Evolutionary conservation across 1,140 invertebrate genomes (phyloP), one percentile per base, ranked within the genome.

Genomic region (Drosophila gunungcola): DNA sequence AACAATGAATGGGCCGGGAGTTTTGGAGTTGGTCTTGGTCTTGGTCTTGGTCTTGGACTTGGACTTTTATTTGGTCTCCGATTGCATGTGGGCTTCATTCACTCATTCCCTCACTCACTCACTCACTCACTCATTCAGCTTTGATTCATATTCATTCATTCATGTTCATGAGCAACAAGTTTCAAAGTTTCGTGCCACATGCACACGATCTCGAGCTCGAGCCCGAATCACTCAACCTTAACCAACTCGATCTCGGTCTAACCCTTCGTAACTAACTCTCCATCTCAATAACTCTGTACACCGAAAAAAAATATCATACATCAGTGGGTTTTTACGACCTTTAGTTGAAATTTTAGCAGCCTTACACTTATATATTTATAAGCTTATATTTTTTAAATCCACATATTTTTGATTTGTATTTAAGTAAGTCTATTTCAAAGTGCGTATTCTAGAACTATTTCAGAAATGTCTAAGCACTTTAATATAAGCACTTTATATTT

Each of bases 151-250:
- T 39, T 61, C 57, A 38, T 60, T 57, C 62, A 76, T 81, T 81
- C 78, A 77, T 79, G 41, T 76, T 76, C 58, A 72, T 53, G 49
- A 54, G 56, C 32, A 78, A 57, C 41, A 79, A 79, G 46, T 48
- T 48, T 48, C 46, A 76, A 73, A 61, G 52, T 80, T 80, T 79
- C 69, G 53, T 81, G 73, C 73, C 73, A 69, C 58, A 78, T 72
- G 75, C 58, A 77, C 65, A 52, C 36, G 34, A 25, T 43, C 42
- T 39, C 29, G 29, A 12, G 4, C 29, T 27, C 52, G 13, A 48
- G 21, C 34, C 32, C 67, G 16, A 69, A 69, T 70, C 67, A 70
- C 63, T 56, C 64, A 70, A 56, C 42, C 51, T 43, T 25, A 48
- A 41, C 60, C 29, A 52, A 13, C 36, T 32, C 16, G 45, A 43